These are phyloP conservation scores for Cephalophus harveyi DNA, from an alignment of 2,113 vertebrate species.

Conservation along the genomic window DNA sequence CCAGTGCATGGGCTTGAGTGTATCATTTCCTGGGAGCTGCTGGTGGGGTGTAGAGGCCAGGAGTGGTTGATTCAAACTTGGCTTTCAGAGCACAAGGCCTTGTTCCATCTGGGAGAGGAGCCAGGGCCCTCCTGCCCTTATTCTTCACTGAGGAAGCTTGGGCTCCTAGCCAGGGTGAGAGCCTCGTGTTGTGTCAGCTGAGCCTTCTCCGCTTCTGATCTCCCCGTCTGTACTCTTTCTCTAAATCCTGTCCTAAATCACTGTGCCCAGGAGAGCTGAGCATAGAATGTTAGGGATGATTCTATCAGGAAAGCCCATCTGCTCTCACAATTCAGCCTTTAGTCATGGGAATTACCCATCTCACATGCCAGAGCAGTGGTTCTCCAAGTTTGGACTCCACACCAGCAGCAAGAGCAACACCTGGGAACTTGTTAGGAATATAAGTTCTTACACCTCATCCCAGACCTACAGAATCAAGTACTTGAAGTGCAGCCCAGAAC, in stretches of 20 bases:
- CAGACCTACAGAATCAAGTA: background rate
- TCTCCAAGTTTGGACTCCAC: background rate
- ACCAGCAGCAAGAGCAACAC: background rate
- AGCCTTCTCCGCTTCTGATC: background rate
- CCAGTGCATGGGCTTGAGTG: background rate
- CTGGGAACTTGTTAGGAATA: background rate
- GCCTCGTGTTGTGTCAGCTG: background rate
- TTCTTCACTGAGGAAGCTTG: background rate
- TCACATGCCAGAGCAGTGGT: background rate
- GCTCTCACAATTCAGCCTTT: background rate
- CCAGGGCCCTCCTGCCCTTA: background rate
- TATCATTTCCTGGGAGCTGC: background rate
- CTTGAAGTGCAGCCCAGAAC: background rate
- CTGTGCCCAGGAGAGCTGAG: background rate
- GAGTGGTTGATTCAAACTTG: background rate
- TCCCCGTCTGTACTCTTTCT: background rate
- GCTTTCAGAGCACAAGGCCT: background rate
- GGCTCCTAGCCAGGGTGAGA: background rate
- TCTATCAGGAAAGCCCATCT: background rate
- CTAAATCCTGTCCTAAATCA: background rate
- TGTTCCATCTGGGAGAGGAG: background rate
- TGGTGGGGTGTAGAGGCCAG: background rate
- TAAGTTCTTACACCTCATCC: background rate
- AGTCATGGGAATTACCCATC: background rate
- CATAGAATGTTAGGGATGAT: background rate